These are phyloP conservation scores for Mastacembelus armatus DNA, from an alignment of 2,797 vertebrate species.

Conservation along the genomic window DNA sequence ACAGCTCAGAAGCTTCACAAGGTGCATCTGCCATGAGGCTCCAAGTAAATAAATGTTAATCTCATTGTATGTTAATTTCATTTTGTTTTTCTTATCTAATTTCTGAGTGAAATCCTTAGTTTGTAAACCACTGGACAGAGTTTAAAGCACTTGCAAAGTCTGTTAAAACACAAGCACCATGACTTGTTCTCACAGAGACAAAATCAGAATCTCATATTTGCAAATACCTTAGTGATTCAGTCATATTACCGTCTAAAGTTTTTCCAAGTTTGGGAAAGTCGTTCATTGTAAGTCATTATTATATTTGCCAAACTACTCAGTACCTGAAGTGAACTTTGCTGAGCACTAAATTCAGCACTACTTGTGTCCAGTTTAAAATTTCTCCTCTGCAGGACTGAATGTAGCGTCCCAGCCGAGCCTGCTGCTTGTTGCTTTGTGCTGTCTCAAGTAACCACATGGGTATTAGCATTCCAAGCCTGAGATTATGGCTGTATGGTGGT, in stretches of 20 bases:
- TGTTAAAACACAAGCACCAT: too few relatives aligned
- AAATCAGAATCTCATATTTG: too few relatives aligned
- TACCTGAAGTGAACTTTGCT: background rate
- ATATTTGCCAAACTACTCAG: background rate
- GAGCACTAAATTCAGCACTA: constrained; percentile 5
- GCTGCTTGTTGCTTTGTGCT: constrained; percentile 26
- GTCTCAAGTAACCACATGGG: constrained; percentile 66
- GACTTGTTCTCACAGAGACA: too few relatives aligned
- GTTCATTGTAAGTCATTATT: background rate
- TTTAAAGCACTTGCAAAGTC: too few relatives aligned
- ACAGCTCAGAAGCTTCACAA: too few relatives aligned
- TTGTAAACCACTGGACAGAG: too few relatives aligned
- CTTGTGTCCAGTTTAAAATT: constrained; percentile 11
- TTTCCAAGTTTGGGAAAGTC: background rate
- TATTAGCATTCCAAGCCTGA: constrained; percentile 66
- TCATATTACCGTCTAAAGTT: background rate
- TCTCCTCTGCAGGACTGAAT: constrained; percentile 5
- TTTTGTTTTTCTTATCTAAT: too few relatives aligned
- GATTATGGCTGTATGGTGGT: constrained; percentile 55
- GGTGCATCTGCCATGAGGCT: too few relatives aligned
- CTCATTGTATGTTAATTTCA: too few relatives aligned
- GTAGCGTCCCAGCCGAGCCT: constrained; percentile 17
- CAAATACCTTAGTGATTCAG: too few relatives aligned
- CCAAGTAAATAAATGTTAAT: too few relatives aligned
- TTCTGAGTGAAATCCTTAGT: too few relatives aligned